Conservation (phyloP, 2,113 vertebrate species). For the Nerophis ophidion region DNA sequence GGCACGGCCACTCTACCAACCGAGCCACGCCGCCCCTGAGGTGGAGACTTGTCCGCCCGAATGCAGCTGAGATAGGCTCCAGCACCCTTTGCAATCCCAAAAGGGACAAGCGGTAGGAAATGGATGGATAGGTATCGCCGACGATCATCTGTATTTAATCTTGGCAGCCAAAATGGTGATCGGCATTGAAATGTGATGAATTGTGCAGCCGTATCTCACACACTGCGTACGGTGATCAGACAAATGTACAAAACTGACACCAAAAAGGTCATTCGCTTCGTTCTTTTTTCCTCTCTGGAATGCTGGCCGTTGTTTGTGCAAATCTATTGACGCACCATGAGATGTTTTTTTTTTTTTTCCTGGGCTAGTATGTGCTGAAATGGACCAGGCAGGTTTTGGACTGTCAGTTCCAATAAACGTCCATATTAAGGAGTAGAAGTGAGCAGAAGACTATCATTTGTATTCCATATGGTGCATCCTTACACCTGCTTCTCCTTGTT, state of each 20-base stretch:
- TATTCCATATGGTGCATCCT: constrained; percentile 23
- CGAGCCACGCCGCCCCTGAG: too few species aligned
- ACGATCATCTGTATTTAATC: too few species aligned
- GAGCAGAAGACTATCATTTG: constrained; percentile 21
- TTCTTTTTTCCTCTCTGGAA: constrained; percentile 9
- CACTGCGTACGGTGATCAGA: background rate
- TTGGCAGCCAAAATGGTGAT: too few species aligned
- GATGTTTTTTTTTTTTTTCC: constrained; percentile 2
- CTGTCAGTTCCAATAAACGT: constrained; percentile 57
- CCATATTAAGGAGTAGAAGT: constrained; percentile 49
- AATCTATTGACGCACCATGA: constrained; percentile 11
- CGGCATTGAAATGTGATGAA: too few species aligned
- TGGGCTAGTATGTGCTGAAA: background rate
- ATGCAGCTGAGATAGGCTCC: too few species aligned
- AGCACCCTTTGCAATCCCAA: too few species aligned
- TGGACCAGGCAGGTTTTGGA: constrained; percentile 11
- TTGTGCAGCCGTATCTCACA: background rate
- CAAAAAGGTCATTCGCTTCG: background rate
- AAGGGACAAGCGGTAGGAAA: too few species aligned
- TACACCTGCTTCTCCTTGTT: constrained; percentile 13
- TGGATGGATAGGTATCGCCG: too few species aligned
- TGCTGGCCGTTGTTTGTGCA: constrained; percentile 15
- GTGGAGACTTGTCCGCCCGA: too few species aligned
- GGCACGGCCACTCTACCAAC: too few species aligned
- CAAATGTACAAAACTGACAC: too few species aligned